Evolutionary conservation across 2,113 vertebrate species (phyloP).

Genomic region (Ciconia boyciana): DNA sequence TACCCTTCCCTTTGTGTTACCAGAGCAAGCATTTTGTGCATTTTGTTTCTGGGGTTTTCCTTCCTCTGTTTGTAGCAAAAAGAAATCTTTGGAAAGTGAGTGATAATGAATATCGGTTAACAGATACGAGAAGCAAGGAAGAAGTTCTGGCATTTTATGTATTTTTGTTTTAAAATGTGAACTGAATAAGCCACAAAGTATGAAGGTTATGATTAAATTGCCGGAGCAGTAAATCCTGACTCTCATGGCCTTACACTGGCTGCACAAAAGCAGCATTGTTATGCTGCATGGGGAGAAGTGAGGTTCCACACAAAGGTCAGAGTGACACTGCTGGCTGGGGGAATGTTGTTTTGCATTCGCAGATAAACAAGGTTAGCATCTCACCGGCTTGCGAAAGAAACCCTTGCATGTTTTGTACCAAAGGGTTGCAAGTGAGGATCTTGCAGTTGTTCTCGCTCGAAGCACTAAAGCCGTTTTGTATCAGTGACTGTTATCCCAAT

Average conservation of each 20-base stretch:
- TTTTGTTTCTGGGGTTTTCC: background rate
- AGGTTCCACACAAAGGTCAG: constrained; percentile 38
- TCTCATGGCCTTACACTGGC: background rate
- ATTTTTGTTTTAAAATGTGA: constrained; percentile 28
- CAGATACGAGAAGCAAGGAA: background rate
- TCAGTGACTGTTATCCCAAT: background rate
- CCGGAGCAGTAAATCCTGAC: constrained; percentile 34
- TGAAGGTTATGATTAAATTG: constrained; percentile 65
- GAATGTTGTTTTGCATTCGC: constrained; percentile 35
- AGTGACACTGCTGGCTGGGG: constrained; percentile 43
- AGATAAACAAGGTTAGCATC: constrained; percentile 53
- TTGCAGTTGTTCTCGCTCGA: background rate
- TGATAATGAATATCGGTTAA: constrained; percentile 29
- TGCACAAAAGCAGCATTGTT: constrained; percentile 69
- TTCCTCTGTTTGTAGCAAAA: background rate
- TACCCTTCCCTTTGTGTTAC: background rate
- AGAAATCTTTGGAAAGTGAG: background rate
- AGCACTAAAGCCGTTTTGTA: background rate
- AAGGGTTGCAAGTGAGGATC: background rate
- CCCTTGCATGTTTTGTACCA: background rate
- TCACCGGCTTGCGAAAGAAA: constrained; percentile 12
- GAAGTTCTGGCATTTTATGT: background rate
- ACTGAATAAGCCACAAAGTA: constrained; percentile 21
- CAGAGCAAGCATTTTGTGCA: background rate
- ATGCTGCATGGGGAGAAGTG: background rate